Evolutionary conservation across 2,797 vertebrate genomes (phyloP).

Genomic region (Enteromius treurensis): DNA sequence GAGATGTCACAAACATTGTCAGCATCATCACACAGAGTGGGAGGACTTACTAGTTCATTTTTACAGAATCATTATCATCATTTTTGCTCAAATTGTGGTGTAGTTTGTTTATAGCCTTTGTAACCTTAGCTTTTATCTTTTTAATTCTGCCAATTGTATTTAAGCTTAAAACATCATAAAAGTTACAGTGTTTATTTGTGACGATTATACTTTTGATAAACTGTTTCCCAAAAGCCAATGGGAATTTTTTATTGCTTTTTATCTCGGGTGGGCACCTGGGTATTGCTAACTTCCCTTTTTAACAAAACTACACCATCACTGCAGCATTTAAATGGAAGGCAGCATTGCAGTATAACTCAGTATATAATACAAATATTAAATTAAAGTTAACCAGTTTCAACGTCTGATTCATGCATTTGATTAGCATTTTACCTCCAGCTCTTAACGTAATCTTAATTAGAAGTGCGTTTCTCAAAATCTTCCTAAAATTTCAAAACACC

Average conservation of each 20-base stretch:
- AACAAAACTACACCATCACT: not conserved
- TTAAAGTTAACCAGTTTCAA: not conserved
- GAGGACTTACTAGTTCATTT: no score
- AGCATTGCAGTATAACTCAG: not conserved
- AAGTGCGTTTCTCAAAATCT: conserved; percentile 14
- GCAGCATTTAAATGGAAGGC: not conserved
- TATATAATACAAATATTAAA: not conserved
- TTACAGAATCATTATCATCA: not conserved
- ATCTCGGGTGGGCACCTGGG: not conserved
- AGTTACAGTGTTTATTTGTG: not conserved
- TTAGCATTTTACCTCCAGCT: conserved; percentile 40
- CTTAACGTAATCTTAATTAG: conserved; percentile 39
- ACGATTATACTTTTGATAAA: not conserved
- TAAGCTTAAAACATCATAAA: not conserved
- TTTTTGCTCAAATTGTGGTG: not conserved
- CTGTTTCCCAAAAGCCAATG: not conserved
- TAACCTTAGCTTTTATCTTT: not conserved
- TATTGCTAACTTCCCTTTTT: not conserved
- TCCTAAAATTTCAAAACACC: conserved; percentile 31
- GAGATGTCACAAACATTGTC: no score
- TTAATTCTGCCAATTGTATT: not conserved
- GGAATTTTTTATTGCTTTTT: not conserved
- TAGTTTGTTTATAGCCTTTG: not conserved
- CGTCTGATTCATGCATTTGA: conserved; percentile 12
- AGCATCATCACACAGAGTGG: no score